These are phyloP conservation scores for Kuschelorhynchus macadamiae DNA, from an alignment of 2,888 invertebrate species.

Conservation along the genomic window DNA sequence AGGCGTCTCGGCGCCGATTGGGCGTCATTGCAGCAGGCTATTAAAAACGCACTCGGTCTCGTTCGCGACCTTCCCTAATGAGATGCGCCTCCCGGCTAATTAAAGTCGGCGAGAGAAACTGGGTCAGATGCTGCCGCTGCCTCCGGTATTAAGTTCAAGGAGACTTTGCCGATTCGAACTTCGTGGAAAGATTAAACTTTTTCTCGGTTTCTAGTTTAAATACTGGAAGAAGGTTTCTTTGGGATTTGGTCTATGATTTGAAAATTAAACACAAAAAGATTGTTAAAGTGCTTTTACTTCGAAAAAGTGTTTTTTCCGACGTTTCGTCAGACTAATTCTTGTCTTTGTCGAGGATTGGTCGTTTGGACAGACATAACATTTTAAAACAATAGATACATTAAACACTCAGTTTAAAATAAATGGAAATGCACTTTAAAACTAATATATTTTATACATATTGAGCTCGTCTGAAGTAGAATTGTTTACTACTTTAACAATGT, in stretches of 20 bases:
- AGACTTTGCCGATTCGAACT: constrained; percentile 34
- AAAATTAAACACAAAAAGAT: no score
- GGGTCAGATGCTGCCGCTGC: constrained; percentile 44
- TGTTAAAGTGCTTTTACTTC: no score
- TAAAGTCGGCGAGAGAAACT: constrained; percentile 44
- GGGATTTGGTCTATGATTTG: no score
- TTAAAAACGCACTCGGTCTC: constrained; percentile 45
- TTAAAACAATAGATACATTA: no score
- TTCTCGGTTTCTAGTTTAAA: background rate
- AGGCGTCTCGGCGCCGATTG: constrained; percentile 41
- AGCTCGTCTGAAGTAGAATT: no score
- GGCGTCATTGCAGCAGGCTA: constrained; percentile 25
- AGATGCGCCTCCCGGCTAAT: constrained; percentile 49
- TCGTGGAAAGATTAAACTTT: constrained; percentile 5
- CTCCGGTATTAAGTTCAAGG: constrained; percentile 38
- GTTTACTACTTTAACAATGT: no score
- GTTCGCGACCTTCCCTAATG: constrained; percentile 50
- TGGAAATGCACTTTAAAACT: no score
- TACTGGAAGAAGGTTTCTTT: background rate
- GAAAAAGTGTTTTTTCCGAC: background rate
- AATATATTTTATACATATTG: no score
- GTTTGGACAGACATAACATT: no score
- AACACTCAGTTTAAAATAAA: no score
- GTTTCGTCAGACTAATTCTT: no score
- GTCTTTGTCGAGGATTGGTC: no score